These are phyloP conservation scores for Ciconia boyciana DNA, from an alignment of 2,113 vertebrate genomes.

Conservation along the genomic window DNA sequence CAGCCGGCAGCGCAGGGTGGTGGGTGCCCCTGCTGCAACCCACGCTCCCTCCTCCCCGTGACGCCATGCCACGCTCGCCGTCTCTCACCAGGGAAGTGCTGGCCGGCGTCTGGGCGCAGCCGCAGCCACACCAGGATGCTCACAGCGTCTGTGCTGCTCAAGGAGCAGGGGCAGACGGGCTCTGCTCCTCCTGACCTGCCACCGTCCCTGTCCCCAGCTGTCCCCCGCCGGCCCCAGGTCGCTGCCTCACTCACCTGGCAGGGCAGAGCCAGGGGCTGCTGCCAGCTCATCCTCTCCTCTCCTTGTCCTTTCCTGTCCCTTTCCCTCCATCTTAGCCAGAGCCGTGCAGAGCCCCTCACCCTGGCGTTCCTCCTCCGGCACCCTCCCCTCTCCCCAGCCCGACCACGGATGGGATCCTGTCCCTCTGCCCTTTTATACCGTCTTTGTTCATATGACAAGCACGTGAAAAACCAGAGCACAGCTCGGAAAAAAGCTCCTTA, in stretches of 20 bases:
- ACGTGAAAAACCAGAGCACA: conserved; percentile 50
- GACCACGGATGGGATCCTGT: not conserved
- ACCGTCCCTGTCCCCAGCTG: not conserved
- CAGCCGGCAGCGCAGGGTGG: fast-evolving
- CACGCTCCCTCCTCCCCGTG: fast-evolving
- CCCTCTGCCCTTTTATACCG: conserved; percentile 41
- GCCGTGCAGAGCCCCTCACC: not conserved
- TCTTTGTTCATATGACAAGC: conserved; percentile 59
- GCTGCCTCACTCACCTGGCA: not conserved
- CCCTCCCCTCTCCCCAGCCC: not conserved
- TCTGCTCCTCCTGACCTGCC: not conserved
- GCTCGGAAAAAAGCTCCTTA: conserved; percentile 57
- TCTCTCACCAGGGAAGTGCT: not conserved
- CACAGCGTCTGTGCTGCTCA: fast-evolving
- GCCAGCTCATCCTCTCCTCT: not conserved
- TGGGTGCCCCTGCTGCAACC: not conserved
- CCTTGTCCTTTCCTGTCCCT: not conserved
- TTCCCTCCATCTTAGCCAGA: not conserved
- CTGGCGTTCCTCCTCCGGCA: fast-evolving
- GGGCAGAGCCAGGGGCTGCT: not conserved
- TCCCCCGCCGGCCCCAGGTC: not conserved
- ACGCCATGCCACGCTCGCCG: fast-evolving
- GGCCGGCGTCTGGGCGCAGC: not conserved
- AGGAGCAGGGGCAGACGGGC: not conserved
- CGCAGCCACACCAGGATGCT: not conserved